Evolutionary conservation across 2,888 invertebrate species (phyloP).

Genomic region (Lepidochrysops patricia): DNA sequence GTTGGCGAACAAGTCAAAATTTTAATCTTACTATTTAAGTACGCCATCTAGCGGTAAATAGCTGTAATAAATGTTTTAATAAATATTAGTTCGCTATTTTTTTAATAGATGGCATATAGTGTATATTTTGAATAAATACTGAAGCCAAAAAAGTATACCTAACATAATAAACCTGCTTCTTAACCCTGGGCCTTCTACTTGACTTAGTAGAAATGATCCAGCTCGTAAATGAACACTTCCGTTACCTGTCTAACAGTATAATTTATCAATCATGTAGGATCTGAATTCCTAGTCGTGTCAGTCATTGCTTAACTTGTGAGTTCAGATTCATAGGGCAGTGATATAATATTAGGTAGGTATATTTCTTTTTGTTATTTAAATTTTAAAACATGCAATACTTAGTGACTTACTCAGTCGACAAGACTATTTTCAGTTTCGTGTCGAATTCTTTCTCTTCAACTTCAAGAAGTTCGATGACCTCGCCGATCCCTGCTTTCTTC

Average conservation of each 20-base stretch:
- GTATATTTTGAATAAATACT: too few relatives aligned
- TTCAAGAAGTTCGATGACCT: constrained; percentile 47
- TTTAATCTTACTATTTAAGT: not conserved
- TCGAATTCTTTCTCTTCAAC: constrained; percentile 53
- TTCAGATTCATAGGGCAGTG: too few relatives aligned
- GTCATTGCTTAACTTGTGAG: too few relatives aligned
- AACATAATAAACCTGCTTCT: too few relatives aligned
- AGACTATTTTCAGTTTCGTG: constrained; percentile 48
- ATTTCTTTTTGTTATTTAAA: too few relatives aligned
- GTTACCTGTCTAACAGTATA: not conserved
- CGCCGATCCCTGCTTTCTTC: constrained; percentile 39
- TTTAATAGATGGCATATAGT: not conserved
- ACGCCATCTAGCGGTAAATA: not conserved
- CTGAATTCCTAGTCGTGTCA: too few relatives aligned
- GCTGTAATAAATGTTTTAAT: not conserved
- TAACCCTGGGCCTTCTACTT: too few relatives aligned
- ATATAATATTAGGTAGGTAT: too few relatives aligned
- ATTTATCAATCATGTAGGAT: not conserved
- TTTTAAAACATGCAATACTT: too few relatives aligned
- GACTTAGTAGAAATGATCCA: not conserved
- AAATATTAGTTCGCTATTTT: not conserved
- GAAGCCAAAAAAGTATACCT: too few relatives aligned
- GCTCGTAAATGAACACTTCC: not conserved
- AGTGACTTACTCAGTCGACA: constrained; percentile 45
- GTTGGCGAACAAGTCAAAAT: constrained; percentile 19